Percentiles rank a stretch among this genome's conserved stretches.
Evolutionary conservation across 2,113 vertebrate species (phyloP).

Genomic region (Cottus gobio): DNA sequence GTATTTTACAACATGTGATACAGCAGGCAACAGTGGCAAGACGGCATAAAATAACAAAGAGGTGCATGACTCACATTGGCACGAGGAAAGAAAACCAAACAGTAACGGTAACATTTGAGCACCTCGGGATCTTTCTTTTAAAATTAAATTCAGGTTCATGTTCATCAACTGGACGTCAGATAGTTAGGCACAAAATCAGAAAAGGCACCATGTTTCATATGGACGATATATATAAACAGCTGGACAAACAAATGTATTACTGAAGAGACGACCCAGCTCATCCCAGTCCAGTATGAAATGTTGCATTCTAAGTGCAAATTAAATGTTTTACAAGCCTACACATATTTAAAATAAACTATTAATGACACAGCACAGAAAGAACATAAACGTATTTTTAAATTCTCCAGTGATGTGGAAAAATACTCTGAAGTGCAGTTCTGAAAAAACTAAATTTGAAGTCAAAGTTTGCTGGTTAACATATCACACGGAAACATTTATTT

Average conservation of each 20-base stretch:
- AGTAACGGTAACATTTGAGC: background rate
- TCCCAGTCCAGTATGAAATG: conserved; percentile 4
- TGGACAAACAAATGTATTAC: background rate
- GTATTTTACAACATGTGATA: conserved; percentile 6
- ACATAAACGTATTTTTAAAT: conserved; percentile 16
- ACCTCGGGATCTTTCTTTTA: background rate
- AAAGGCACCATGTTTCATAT: conserved; percentile 56
- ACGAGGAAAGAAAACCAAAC: conserved; percentile 18
- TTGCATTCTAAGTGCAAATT: background rate
- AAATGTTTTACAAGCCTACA: background rate
- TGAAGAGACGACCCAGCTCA: background rate
- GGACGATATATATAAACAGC: background rate
- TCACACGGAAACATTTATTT: conserved; percentile 17
- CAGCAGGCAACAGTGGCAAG: conserved; percentile 42
- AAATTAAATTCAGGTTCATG: conserved; percentile 6
- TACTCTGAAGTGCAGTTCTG: conserved; percentile 44
- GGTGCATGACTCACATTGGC: conserved; percentile 35
- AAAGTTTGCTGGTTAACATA: background rate
- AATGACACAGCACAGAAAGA: background rate
- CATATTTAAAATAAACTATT: background rate
- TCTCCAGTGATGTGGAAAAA: conserved; percentile 49
- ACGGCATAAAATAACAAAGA: conserved; percentile 17
- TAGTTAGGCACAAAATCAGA: conserved; percentile 36
- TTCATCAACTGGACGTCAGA: background rate
- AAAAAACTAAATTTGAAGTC: conserved; percentile 21